Evolutionary conservation across 2,888 invertebrate species (phyloP).

Genomic region (Watsonalla binaria): DNA sequence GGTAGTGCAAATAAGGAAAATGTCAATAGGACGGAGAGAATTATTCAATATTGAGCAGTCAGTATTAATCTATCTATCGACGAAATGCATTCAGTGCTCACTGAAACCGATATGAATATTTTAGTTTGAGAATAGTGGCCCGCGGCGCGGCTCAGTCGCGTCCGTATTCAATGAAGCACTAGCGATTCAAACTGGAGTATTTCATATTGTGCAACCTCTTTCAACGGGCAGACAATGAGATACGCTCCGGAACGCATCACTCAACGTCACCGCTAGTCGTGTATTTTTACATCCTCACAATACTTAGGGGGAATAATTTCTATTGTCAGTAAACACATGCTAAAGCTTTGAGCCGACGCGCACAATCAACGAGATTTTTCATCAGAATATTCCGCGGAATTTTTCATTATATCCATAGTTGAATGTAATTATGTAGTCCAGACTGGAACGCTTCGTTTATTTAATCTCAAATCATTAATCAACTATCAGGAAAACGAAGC

Average conservation of each 20-base stretch:
- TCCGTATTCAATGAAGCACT: slow-evolving; percentile 62
- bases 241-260: slow-evolving; percentile 66
- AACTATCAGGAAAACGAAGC: slow-evolving; percentile 62
- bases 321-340: slow-evolving; percentile 63
- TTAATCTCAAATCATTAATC: slow-evolving; percentile 63
- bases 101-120: slow-evolving; percentile 56
- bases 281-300: slow-evolving; percentile 70
- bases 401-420: slow-evolving; percentile 14
- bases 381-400: slow-evolving; percentile 11
- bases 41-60: slow-evolving; percentile 16
- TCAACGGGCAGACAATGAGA: slow-evolving; percentile 66
- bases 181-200: slow-evolving; percentile 65
- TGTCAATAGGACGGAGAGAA: not conserved
- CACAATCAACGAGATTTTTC: slow-evolving; percentile 29
- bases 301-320: slow-evolving; percentile 68
- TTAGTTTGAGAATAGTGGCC: slow-evolving; percentile 45
- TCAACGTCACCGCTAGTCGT: slow-evolving; percentile 69
- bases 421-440: slow-evolving; percentile 6
- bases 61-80: slow-evolving; percentile 24
- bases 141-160: slow-evolving; percentile 24
- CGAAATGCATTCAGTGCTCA: slow-evolving; percentile 28
- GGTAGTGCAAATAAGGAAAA: not conserved
- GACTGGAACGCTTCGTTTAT: slow-evolving; percentile 21
- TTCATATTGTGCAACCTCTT: slow-evolving; percentile 74
- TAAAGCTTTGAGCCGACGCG: slow-evolving; percentile 47